Evolutionary conservation across 2,113 vertebrate genomes (phyloP).

Genomic region (Ictalurus punctatus): DNA sequence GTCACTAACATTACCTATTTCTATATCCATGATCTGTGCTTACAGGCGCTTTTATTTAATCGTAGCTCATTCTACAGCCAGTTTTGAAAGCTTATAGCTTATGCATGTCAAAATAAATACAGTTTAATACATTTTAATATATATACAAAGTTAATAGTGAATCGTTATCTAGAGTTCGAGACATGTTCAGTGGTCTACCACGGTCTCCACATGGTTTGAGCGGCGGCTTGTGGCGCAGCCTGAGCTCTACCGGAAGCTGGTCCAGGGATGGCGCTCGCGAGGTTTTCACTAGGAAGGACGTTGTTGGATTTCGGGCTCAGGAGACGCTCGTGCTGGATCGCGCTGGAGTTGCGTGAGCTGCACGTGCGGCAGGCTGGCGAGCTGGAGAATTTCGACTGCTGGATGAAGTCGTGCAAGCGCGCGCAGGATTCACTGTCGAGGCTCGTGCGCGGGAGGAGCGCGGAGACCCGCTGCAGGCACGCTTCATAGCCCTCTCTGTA

Average conservation of each 20-base stretch:
- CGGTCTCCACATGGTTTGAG: slow-evolving; percentile 71
- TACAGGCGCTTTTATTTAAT: neutral
- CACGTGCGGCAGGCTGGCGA: slow-evolving; percentile 65
- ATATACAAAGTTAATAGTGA: slow-evolving; percentile 22
- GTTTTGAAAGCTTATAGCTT: neutral
- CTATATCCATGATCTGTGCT: slow-evolving; percentile 67
- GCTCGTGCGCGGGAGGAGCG: slow-evolving; percentile 70
- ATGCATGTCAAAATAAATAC: slow-evolving; percentile 19
- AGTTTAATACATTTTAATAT: slow-evolving; percentile 23
- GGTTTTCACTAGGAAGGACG: slow-evolving; percentile 35
- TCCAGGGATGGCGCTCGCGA: neutral
- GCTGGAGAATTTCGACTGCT: slow-evolving; percentile 58
- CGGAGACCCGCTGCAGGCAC: slow-evolving; percentile 77
- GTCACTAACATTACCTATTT: slow-evolving; percentile 61
- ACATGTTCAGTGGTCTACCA: slow-evolving; percentile 64
- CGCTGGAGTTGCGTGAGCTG: slow-evolving; percentile 57
- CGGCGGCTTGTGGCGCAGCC: slow-evolving; percentile 30
- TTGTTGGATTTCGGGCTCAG: slow-evolving; percentile 62
- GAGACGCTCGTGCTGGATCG: slow-evolving; percentile 63
- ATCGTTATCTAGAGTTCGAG: neutral
- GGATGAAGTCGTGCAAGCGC: slow-evolving; percentile 75
- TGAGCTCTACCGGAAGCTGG: slow-evolving; percentile 20
- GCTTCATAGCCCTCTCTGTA: slow-evolving; percentile 81
- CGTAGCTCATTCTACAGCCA: neutral
- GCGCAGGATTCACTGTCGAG: slow-evolving; percentile 69